phyloP scores from a whole-genome alignment of 35 echinoderm and acorn worm species.

The Apostichopus californicus region DNA sequence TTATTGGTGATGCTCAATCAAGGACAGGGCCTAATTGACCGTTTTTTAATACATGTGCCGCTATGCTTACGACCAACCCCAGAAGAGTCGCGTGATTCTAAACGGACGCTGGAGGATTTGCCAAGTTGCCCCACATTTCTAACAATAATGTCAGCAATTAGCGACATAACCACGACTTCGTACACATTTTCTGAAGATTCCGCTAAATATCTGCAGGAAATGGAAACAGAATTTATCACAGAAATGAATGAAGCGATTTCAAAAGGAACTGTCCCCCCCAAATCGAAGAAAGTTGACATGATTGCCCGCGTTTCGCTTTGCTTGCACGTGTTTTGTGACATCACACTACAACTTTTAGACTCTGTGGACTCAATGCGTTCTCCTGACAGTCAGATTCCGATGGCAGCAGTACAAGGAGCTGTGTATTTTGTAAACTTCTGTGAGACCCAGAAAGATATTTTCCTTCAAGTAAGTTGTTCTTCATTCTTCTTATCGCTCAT shows the following conservation, averaged over 20 bases:
- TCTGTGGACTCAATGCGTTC: neutral
- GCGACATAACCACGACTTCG: too few species aligned
- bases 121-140: too few species aligned
- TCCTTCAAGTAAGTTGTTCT: too few species aligned
- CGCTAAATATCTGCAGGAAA: neutral
- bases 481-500: too few species aligned
- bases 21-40: neutral
- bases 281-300: conserved; percentile 6
- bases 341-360: neutral
- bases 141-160: too few species aligned
- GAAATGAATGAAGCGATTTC: neutral
- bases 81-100: too few species aligned
- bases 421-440: neutral
- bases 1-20: neutral
- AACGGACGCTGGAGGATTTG: too few species aligned
- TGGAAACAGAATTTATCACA: conserved; percentile 7
- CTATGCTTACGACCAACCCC: neutral
- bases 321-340: too few species aligned
- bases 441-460: neutral
- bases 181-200: too few species aligned
- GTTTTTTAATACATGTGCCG: neutral
- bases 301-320: neutral
- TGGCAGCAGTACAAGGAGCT: neutral
- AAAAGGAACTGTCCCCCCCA: neutral
- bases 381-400: neutral